Conservation (phyloP, 2,888 invertebrate species). For the Gari tellinella region DNA sequence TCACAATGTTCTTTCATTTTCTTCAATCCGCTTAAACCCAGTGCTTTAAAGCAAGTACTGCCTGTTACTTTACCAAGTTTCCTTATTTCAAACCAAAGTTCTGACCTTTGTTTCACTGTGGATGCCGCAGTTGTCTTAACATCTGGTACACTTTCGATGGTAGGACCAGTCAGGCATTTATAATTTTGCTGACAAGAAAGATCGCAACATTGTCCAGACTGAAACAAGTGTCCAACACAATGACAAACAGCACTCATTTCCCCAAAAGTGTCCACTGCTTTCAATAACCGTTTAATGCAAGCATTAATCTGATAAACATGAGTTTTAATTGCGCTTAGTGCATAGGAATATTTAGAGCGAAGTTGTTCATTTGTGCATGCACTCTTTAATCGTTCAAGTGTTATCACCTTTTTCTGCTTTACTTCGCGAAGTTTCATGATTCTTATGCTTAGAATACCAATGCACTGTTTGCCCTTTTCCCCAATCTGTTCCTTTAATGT, state of each 20-base stretch:
- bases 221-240: not conserved
- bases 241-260: not conserved
- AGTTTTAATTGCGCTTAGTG: too few species aligned
- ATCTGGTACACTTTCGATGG: not conserved
- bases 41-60: constrained; percentile 6
- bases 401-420: too few species aligned
- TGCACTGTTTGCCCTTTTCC: too few species aligned
- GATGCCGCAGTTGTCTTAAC: not conserved
- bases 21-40: constrained; percentile 19
- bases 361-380: too few species aligned
- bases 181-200: constrained; percentile 1
- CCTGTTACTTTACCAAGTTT: constrained; percentile 17
- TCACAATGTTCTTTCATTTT: constrained; percentile 1
- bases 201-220: not conserved
- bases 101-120: constrained; percentile 6
- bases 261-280: constrained; percentile 1
- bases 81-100: constrained; percentile 3
- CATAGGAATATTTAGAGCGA: constrained; percentile 19
- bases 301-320: not conserved
- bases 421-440: too few species aligned
- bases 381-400: too few species aligned
- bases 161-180: too few species aligned
- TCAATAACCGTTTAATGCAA: not conserved
- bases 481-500: too few species aligned
- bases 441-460: too few species aligned